Percentiles rank a stretch among this genome's conserved stretches.
Conservation (phyloP, 2,113 vertebrate species). For the Tauraco erythrolophus region DNA sequence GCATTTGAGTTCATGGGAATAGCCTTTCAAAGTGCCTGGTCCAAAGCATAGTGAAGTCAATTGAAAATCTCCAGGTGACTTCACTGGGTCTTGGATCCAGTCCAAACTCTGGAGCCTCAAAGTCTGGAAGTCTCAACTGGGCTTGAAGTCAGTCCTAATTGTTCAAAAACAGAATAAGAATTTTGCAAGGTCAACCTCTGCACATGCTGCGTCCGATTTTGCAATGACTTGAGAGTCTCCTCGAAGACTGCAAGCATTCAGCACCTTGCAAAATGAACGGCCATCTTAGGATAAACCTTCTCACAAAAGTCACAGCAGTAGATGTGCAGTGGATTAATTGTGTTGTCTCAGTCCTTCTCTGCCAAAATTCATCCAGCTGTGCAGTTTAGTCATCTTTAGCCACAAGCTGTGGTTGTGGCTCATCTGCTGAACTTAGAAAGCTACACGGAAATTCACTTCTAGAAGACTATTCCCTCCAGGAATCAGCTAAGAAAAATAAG, state of each 20-base stretch:
- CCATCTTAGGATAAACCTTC: not conserved
- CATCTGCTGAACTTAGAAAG: not conserved
- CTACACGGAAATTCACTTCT: not conserved
- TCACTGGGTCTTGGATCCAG: conserved; percentile 40
- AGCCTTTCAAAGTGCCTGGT: conserved; percentile 35
- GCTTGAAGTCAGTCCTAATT: conserved; percentile 14
- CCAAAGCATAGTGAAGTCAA: conserved; percentile 20
- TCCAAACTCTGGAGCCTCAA: conserved; percentile 39
- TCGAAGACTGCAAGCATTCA: not conserved
- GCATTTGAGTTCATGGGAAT: conserved; percentile 25
- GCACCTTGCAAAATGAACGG: not conserved
- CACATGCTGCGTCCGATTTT: not conserved
- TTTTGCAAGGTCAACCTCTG: not conserved
- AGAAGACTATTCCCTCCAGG: not conserved
- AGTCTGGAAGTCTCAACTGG: conserved; percentile 32
- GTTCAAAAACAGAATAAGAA: conserved; percentile 19
- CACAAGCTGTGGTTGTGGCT: not conserved
- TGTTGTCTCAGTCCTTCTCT: not conserved
- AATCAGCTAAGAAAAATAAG: not conserved
- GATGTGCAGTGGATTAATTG: not conserved
- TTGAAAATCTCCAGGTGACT: conserved; percentile 60
- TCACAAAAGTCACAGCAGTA: not conserved
- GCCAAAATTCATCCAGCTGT: not conserved
- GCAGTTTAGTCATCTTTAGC: not conserved
- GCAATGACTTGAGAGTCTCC: not conserved